These are phyloP conservation scores for Actinia equina DNA, from an alignment of 64 coral and sea anemone genomes.

Conservation along the genomic window DNA sequence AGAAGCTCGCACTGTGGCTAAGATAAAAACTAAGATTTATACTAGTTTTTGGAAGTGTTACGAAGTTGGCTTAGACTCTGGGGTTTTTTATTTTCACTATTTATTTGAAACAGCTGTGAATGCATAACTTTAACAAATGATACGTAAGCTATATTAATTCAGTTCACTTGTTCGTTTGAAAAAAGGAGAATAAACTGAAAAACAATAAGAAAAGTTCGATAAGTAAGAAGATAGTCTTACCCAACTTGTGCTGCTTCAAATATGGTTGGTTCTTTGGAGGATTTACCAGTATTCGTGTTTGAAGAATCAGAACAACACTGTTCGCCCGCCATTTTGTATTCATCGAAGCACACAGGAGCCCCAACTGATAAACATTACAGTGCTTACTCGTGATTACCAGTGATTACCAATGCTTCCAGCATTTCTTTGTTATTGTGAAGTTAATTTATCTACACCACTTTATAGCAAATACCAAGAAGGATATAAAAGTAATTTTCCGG, in stretches of 20 bases:
- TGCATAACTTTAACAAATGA: not conserved
- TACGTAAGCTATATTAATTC: not conserved
- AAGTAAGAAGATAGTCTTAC: slow-evolving; percentile 19
- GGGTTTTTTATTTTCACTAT: not conserved
- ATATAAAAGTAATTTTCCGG: too few species aligned
- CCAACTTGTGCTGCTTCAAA: slow-evolving; percentile 82
- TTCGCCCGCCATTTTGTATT: slow-evolving; percentile 74
- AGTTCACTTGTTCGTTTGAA: too few species aligned
- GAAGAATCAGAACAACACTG: slow-evolving; percentile 15
- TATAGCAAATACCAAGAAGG: too few species aligned
- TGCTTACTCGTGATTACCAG: not conserved
- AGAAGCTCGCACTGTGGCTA: too few species aligned
- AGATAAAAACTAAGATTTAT: too few species aligned
- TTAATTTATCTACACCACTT: not conserved
- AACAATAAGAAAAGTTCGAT: not conserved
- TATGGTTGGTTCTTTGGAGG: slow-evolving; percentile 64
- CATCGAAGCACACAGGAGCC: not conserved
- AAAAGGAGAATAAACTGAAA: not conserved
- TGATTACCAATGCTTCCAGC: not conserved
- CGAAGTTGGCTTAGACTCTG: not conserved
- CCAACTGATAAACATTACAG: not conserved
- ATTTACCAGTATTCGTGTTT: not conserved
- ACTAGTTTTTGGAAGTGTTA: too few species aligned
- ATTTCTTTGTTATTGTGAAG: not conserved
- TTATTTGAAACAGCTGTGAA: not conserved